Evolutionary conservation across 2,888 invertebrate genomes (phyloP).

Genomic region (Drosophila anomelani): DNA sequence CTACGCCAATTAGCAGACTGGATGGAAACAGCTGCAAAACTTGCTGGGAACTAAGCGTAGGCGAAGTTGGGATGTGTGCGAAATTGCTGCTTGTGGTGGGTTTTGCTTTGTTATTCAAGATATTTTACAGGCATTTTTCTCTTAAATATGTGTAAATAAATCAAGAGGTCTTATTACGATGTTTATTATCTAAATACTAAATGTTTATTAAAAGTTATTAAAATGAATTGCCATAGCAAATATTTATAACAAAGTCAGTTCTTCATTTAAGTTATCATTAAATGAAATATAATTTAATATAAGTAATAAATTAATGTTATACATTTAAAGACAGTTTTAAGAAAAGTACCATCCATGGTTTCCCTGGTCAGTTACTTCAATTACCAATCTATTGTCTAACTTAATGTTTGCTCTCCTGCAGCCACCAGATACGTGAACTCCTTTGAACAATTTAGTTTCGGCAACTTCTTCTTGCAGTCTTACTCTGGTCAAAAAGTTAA

Average conservation of each 20-base stretch:
- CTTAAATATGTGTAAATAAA: not conserved
- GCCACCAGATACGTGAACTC: constrained; percentile 11
- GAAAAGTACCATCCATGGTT: not conserved
- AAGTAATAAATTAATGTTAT: too few relatives aligned
- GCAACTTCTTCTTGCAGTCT: constrained; percentile 18
- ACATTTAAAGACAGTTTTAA: too few relatives aligned
- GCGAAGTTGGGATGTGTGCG: constrained; percentile 6
- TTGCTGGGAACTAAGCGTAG: not conserved
- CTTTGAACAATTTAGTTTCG: constrained; percentile 26
- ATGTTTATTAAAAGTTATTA: not conserved
- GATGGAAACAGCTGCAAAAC: constrained; percentile 13
- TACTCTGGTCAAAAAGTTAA: constrained; percentile 30
- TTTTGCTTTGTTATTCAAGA: not conserved
- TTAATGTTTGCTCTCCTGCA: constrained; percentile 27
- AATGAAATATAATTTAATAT: not conserved
- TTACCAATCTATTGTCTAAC: constrained; percentile 29
- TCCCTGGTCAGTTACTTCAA: constrained; percentile 17
- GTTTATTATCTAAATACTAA: not conserved
- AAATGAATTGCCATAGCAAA: too few relatives aligned
- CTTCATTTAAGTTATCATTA: not conserved
- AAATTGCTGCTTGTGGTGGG: constrained; percentile 11
- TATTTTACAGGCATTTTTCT: not conserved
- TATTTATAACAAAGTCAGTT: not conserved
- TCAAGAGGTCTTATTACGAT: not conserved
- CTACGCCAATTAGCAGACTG: constrained; percentile 32